Conservation (phyloP, 2,113 vertebrate genomes). For the Vombatus ursinus region DNA sequence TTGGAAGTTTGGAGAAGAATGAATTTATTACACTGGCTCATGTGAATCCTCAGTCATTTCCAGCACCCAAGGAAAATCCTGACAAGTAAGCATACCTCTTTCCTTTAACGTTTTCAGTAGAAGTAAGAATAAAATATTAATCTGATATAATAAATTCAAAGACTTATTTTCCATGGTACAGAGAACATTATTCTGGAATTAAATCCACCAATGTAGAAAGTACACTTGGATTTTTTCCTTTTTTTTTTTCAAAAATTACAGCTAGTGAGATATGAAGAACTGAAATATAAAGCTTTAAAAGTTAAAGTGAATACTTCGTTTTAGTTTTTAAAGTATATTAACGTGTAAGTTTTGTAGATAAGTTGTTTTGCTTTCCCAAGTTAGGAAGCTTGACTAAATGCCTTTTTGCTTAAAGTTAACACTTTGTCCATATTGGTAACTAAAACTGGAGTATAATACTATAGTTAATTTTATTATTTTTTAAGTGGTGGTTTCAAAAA, state of each 20-base stretch:
- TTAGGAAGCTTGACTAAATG: too few relatives aligned
- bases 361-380: background rate
- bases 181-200: background rate
- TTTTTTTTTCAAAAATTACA: background rate
- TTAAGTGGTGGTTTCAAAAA: background rate
- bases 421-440: background rate
- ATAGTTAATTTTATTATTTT: background rate
- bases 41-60: slow-evolving; percentile 90
- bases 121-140: background rate
- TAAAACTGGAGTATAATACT: background rate
- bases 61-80: slow-evolving; percentile 86
- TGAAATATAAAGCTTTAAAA: background rate
- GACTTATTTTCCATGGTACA: background rate
- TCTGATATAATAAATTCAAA: background rate
- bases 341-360: background rate
- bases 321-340: background rate
- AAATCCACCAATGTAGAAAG: slow-evolving; percentile 11
- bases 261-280: background rate
- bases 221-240: slow-evolving; percentile 12
- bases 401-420: background rate
- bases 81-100: slow-evolving; percentile 86
- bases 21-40: slow-evolving; percentile 91
- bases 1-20: slow-evolving; percentile 92
- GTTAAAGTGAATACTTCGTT: background rate
- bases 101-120: background rate